Evolutionary conservation across 53 echinoderm and acorn worm species (phyloP).

Genomic region (Stichopus horrens): DNA sequence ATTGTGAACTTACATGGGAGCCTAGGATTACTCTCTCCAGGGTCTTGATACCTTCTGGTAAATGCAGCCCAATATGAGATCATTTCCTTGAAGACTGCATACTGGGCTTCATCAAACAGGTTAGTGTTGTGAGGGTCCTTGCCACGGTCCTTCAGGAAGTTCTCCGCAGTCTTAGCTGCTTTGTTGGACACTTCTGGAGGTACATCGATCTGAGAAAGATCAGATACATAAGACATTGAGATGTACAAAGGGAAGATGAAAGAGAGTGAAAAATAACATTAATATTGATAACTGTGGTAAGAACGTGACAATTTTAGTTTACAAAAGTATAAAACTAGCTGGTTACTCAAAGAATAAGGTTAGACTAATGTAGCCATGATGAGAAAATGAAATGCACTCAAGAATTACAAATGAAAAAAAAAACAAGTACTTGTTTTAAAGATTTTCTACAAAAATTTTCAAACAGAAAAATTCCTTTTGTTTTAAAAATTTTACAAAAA

Average conservation of each 20-base stretch:
- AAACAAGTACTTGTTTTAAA: too few relatives aligned
- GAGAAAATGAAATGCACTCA: too few relatives aligned
- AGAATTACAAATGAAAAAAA: too few relatives aligned
- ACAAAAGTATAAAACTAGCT: background rate
- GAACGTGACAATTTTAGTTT: background rate
- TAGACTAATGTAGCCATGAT: too few relatives aligned
- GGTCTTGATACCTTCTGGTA: slow-evolving; percentile 66
- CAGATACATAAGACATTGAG: background rate
- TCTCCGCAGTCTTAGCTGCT: slow-evolving; percentile 67
- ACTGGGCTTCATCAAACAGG: slow-evolving; percentile 93
- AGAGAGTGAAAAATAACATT: too few relatives aligned
- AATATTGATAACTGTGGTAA: too few relatives aligned
- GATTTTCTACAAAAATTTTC: too few relatives aligned
- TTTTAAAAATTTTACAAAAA: too few relatives aligned
- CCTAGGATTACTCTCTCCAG: slow-evolving; percentile 44
- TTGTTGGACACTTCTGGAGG: slow-evolving; percentile 69
- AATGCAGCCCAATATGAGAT: slow-evolving; percentile 94
- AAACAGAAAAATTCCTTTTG: too few relatives aligned
- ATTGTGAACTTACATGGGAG: slow-evolving; percentile 64
- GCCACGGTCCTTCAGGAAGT: slow-evolving; percentile 82
- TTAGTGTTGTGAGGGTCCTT: slow-evolving; percentile 89
- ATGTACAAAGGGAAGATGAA: background rate
- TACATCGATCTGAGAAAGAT: slow-evolving; percentile 80
- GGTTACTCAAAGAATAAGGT: background rate
- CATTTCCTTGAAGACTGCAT: slow-evolving; percentile 93